Conservation (phyloP, 1,140 invertebrate species). For the Lordiphosa clarofinis region DNA sequence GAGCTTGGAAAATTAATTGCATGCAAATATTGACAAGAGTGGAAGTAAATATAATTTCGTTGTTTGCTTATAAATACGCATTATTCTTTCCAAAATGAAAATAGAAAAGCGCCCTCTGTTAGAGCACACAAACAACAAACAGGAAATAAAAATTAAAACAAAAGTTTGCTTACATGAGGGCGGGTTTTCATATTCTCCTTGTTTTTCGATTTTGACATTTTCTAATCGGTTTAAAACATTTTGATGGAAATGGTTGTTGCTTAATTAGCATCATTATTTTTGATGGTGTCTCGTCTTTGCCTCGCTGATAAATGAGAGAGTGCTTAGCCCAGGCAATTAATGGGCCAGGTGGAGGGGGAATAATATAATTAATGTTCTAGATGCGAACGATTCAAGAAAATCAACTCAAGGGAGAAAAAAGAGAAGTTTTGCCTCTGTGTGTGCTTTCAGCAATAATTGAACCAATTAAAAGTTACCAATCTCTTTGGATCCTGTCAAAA, state of each 20-base stretch:
- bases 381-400: constrained; percentile 26
- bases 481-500: constrained; percentile 31
- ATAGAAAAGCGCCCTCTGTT: constrained; percentile 21
- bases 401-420: constrained; percentile 7
- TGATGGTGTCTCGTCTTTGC: constrained; percentile 60
- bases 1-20: constrained; percentile 70
- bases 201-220: constrained; percentile 32
- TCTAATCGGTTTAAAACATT: constrained; percentile 67
- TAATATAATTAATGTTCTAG: constrained; percentile 54
- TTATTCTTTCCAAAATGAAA: constrained; percentile 64
- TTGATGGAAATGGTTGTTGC: constrained; percentile 47
- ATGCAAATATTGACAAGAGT: constrained; percentile 75
- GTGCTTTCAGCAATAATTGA: constrained; percentile 22
- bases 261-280: constrained; percentile 72
- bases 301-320: constrained; percentile 51
- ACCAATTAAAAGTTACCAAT: constrained; percentile 49
- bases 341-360: constrained; percentile 27
- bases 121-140: constrained; percentile 9
- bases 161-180: constrained; percentile 3
- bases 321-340: constrained; percentile 56
- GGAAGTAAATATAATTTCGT: constrained; percentile 75
- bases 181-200: constrained; percentile 6
- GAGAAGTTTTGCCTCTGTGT: constrained; percentile 1
- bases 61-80: constrained; percentile 76
- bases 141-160: background rate